phyloP scores from a whole-genome alignment of 2,113 vertebrate genomes.

The Pagrus major region DNA sequence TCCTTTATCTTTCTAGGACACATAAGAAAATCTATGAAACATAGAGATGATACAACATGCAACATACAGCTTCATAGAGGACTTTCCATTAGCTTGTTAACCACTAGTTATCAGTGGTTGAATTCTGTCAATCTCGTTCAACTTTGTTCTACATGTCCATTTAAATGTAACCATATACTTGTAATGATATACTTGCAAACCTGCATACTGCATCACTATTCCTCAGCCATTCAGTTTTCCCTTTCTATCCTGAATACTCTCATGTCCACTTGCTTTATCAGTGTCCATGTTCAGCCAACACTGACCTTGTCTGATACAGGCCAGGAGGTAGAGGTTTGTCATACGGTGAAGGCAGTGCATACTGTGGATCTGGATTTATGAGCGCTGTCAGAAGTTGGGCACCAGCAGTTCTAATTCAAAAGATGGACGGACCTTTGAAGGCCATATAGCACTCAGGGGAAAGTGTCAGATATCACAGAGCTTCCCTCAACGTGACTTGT shows the following conservation, averaged over 20 bases:
- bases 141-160: background rate
- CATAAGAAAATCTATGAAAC: background rate
- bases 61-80: background rate
- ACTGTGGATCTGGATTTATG: slow-evolving; percentile 29
- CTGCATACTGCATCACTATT: background rate
- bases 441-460: slow-evolving; percentile 7
- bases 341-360: slow-evolving; percentile 17
- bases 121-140: background rate
- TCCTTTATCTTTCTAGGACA: background rate
- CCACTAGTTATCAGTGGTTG: background rate
- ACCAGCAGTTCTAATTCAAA: slow-evolving; percentile 17
- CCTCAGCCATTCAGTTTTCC: too few relatives aligned
- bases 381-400: slow-evolving; percentile 8
- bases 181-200: background rate
- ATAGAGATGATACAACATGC: background rate
- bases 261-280: background rate
- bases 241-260: background rate
- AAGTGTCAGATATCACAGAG: slow-evolving; percentile 6
- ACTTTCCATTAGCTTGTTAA: background rate
- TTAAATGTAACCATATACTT: background rate
- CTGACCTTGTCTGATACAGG: slow-evolving; percentile 4
- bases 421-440: slow-evolving; percentile 15
- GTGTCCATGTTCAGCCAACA: background rate
- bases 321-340: background rate
- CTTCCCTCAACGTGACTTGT: background rate